Conservation (phyloP, 2,113 vertebrate genomes). For the Panthera tigris region DNA sequence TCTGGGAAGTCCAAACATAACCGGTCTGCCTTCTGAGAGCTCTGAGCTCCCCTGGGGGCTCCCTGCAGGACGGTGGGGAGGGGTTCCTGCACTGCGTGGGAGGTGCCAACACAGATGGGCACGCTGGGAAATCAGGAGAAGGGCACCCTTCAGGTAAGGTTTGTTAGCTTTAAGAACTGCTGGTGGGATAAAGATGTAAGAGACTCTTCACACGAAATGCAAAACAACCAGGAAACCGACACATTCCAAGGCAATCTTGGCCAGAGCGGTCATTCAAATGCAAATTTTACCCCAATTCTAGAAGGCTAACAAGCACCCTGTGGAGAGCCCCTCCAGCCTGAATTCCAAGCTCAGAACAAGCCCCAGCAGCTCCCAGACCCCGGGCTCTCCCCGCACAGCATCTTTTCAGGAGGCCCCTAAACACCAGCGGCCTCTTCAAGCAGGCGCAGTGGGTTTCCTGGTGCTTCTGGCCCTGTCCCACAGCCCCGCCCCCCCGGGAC, state of each 20-base stretch:
- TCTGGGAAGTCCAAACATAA: background rate
- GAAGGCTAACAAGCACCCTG: constrained; percentile 49
- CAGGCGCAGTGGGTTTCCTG: background rate
- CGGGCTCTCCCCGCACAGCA: too few relatives aligned
- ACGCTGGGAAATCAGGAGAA: background rate
- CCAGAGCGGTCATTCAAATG: constrained; percentile 48
- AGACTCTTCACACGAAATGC: background rate
- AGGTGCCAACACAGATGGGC: background rate
- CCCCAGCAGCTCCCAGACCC: background rate
- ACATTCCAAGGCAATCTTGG: background rate
- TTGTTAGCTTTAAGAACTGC: background rate
- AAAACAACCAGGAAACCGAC: background rate
- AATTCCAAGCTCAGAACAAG: background rate
- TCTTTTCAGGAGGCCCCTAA: background rate
- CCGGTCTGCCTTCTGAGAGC: background rate
- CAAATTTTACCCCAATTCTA: constrained; percentile 60
- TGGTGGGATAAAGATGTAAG: background rate
- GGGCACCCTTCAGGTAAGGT: background rate
- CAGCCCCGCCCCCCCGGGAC: rapidly evolving
- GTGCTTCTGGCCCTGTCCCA: background rate
- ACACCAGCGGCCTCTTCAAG: background rate
- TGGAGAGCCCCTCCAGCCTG: constrained; percentile 4
- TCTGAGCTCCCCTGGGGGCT: background rate
- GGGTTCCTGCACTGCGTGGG: rapidly evolving
- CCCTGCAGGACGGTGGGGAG: background rate